Percentiles rank a stretch among this genome's conserved stretches.
Evolutionary conservation across 1,140 invertebrate species (phyloP).

Genomic region (Rhopalosiphum padi): DNA sequence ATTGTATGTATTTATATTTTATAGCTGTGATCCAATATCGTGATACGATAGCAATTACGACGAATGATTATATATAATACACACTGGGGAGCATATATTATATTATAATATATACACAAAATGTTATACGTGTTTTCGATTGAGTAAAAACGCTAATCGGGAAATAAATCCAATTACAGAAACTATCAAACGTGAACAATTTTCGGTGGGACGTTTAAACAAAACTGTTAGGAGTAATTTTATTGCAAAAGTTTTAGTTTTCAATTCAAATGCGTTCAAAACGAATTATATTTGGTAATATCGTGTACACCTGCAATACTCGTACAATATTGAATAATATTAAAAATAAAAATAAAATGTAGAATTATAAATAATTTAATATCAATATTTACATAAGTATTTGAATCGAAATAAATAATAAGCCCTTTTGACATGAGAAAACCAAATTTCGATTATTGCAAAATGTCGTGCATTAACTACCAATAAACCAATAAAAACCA

Average conservation of each 20-base stretch:
- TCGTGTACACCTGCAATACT: constrained; percentile 9
- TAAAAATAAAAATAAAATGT: too few species aligned
- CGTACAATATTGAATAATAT: not conserved
- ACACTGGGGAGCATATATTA: not conserved
- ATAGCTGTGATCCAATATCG: not conserved
- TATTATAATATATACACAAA: not conserved
- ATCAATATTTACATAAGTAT: not conserved
- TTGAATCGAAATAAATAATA: not conserved
- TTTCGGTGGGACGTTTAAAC: not conserved
- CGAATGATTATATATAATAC: not conserved
- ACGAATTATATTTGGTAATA: not conserved
- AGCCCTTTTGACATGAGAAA: not conserved
- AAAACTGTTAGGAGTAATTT: not conserved
- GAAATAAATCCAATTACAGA: not conserved
- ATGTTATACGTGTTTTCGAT: constrained; percentile 8
- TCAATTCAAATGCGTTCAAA: not conserved
- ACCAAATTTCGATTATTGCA: not conserved
- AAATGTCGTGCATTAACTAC: not conserved
- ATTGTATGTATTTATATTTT: not conserved
- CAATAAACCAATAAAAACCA: not conserved
- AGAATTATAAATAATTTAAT: too few species aligned
- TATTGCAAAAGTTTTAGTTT: constrained; percentile 19
- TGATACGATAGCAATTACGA: not conserved
- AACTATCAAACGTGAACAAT: not conserved
- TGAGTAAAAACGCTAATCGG: not conserved